Conservation (phyloP, 2,888 invertebrate species). For the Melanchra persicariae region DNA sequence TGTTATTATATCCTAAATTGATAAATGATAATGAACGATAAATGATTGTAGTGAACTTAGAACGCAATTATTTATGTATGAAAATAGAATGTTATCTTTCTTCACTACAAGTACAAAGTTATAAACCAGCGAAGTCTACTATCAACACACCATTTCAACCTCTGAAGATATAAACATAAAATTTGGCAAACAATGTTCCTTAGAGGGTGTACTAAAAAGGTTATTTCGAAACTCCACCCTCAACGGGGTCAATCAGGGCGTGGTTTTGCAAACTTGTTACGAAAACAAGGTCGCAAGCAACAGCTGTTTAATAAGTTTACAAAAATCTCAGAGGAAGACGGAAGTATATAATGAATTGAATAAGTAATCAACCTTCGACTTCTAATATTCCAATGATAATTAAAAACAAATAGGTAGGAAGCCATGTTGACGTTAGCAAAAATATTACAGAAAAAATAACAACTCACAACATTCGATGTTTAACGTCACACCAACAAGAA, state of each 20-base stretch:
- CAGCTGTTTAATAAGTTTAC: neutral
- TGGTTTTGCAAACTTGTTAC: neutral
- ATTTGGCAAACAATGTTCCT: neutral
- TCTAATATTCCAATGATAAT: conserved; percentile 6
- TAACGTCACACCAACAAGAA: conserved; percentile 15
- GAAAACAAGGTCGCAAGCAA: neutral
- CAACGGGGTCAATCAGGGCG: fast-evolving
- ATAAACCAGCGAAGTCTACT: neutral
- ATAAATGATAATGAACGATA: conserved; percentile 47
- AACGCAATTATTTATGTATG: conserved; percentile 8
- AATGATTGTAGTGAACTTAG: conserved; percentile 3
- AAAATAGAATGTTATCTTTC: conserved; percentile 30
- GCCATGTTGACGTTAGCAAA: neutral
- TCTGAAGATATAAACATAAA: neutral
- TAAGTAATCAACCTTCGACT: conserved; percentile 17
- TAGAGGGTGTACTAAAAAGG: neutral
- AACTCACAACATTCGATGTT: neutral
- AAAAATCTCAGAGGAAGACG: neutral
- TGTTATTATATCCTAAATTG: conserved; percentile 52
- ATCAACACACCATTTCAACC: no score
- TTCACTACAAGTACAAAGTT: neutral
- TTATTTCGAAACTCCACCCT: neutral
- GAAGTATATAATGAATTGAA: conserved; percentile 26
- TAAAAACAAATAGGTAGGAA: neutral
- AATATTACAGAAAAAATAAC: neutral